Evolutionary conservation across 2,113 vertebrate species (phyloP).

Genomic region (Phalacrocorax carbo): DNA sequence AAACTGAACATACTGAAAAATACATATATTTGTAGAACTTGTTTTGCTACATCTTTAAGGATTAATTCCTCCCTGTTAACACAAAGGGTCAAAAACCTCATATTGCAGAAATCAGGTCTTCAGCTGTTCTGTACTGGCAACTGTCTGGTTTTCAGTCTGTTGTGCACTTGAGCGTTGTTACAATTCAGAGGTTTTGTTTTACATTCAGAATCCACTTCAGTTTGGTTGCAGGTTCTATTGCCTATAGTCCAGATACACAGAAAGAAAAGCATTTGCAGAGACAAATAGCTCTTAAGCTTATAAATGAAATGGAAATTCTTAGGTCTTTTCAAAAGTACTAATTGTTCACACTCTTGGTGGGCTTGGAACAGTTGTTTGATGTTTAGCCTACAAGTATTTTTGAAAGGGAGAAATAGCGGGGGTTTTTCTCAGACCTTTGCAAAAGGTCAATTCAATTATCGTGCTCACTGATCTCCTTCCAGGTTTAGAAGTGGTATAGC

Average conservation of each 20-base stretch:
- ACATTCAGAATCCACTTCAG: background rate
- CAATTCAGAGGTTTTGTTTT: background rate
- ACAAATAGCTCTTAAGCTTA: background rate
- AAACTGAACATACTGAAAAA: background rate
- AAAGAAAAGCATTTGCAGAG: background rate
- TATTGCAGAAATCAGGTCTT: background rate
- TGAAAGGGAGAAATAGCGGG: slow-evolving; percentile 14
- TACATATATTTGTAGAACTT: background rate
- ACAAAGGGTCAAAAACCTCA: background rate
- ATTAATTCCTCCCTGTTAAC: background rate
- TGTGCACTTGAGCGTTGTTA: background rate
- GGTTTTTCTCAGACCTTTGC: slow-evolving; percentile 22
- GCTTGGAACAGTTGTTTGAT: background rate
- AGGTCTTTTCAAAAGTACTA: background rate
- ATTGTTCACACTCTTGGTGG: background rate
- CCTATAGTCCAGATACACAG: background rate
- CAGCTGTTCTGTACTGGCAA: background rate
- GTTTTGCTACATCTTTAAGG: background rate
- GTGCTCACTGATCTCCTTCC: slow-evolving; percentile 17
- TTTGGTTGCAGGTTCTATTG: background rate
- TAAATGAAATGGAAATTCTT: background rate
- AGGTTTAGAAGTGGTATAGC: background rate
- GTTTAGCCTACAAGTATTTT: background rate
- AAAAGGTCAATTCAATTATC: slow-evolving; percentile 44
- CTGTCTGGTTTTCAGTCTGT: background rate